Percentiles rank a stretch among this genome's conserved stretches.
These are phyloP conservation scores for Netelia inedita DNA, from an alignment of 2,888 invertebrate species.

Conservation along the genomic window DNA sequence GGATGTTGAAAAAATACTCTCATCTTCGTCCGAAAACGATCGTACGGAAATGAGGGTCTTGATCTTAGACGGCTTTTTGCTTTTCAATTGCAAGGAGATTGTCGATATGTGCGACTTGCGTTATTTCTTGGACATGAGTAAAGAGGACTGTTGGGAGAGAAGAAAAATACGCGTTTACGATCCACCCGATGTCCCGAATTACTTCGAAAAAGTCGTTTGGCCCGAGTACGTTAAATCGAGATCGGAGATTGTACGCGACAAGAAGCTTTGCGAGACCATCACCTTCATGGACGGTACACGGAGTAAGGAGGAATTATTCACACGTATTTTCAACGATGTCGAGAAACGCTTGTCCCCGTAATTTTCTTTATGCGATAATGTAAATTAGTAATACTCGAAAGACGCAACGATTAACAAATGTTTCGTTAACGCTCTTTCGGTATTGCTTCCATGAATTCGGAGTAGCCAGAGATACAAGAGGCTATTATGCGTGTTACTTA, in stretches of 20 bases:
- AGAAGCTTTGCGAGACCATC: conserved; percentile 72
- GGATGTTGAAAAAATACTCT: conserved; percentile 86
- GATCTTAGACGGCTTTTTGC: conserved; percentile 92
- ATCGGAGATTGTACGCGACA: conserved; percentile 83
- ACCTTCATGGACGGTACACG: conserved; percentile 78
- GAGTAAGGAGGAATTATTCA: conserved; percentile 73
- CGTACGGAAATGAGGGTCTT: conserved; percentile 86
- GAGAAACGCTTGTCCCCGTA: conserved; percentile 26
- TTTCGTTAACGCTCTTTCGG: background rate
- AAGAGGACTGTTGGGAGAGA: conserved; percentile 89
- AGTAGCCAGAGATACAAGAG: too few relatives aligned
- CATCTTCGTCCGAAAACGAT: conserved; percentile 72
- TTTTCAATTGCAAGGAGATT: conserved; percentile 90
- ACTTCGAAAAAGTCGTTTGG: conserved; percentile 96
- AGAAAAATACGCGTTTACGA: conserved; percentile 90
- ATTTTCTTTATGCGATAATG: background rate
- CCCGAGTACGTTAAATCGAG: conserved; percentile 91
- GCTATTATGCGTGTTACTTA: too few relatives aligned
- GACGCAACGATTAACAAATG: background rate
- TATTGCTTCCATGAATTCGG: too few relatives aligned
- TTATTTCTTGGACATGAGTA: conserved; percentile 90
- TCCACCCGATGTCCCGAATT: conserved; percentile 95
- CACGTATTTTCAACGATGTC: conserved; percentile 74
- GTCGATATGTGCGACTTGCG: conserved; percentile 89
- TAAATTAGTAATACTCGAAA: background rate